Percentiles rank a stretch among this genome's conserved stretches.
phyloP scores from a whole-genome alignment of 2,113 vertebrate genomes.

The Felis catus region F.catus_Fca126_mat1.0 CM031422.1:11413001-11413500 shows the following conservation, averaged over 20 bases:
- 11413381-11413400: background rate
- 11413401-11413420: background rate
- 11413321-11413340: background rate
- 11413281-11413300: background rate
- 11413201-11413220: background rate
- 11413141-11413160: background rate
- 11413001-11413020: background rate
- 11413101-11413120: background rate
- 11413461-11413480: background rate
- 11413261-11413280: background rate
- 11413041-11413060: background rate
- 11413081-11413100: too few relatives aligned
- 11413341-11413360: background rate
- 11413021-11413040: background rate
- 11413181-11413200: background rate
- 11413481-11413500: background rate
- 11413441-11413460: background rate
- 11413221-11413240: accelerated
- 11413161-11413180: background rate
- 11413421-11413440: background rate
- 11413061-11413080: background rate
- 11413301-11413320: background rate
- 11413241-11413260: background rate
- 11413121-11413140: background rate
- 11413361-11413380: background rate